Conservation (phyloP, 2,113 vertebrate species). For the Pungitius pungitius region DNA sequence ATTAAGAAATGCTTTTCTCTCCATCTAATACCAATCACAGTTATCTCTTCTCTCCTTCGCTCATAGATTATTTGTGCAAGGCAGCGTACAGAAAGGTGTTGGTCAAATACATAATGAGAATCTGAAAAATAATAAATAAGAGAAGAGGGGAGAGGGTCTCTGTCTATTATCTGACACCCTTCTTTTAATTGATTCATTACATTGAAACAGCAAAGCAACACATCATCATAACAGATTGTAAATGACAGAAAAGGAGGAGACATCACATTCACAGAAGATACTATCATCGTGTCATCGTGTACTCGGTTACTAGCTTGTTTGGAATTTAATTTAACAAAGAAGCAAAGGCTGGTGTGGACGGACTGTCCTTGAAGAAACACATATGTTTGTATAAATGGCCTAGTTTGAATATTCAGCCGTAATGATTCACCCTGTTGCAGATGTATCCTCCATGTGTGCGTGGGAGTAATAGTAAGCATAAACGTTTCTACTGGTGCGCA, state of each 20-base stretch:
- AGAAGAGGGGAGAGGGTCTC: constrained; percentile 2
- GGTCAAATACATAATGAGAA: constrained; percentile 29
- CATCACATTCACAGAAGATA: constrained; percentile 19
- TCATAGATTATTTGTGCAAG: constrained; percentile 17
- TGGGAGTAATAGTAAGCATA: background rate
- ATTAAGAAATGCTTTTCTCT: background rate
- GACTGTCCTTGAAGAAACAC: background rate
- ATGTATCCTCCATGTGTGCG: background rate
- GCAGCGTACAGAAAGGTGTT: background rate
- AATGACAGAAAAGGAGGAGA: constrained; percentile 1
- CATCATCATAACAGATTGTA: constrained; percentile 8
- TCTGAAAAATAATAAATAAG: constrained; percentile 41
- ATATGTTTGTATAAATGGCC: constrained; percentile 11
- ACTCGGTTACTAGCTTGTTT: background rate
- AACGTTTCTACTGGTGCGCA: constrained; percentile 4
- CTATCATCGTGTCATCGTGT: constrained; percentile 13
- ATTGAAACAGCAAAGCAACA: constrained; percentile 28
- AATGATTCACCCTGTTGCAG: constrained; percentile 23
- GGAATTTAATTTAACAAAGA: constrained; percentile 2
- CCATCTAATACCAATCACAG: background rate
- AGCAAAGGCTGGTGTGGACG: background rate
- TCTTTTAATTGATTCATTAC: constrained; percentile 10
- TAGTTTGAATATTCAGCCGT: constrained; percentile 12
- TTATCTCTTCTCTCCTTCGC: constrained; percentile 3
- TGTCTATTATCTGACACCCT: constrained; percentile 1